Evolutionary conservation across 2,888 invertebrate genomes (phyloP).

Genomic region (Drosophila demipolita): DNA sequence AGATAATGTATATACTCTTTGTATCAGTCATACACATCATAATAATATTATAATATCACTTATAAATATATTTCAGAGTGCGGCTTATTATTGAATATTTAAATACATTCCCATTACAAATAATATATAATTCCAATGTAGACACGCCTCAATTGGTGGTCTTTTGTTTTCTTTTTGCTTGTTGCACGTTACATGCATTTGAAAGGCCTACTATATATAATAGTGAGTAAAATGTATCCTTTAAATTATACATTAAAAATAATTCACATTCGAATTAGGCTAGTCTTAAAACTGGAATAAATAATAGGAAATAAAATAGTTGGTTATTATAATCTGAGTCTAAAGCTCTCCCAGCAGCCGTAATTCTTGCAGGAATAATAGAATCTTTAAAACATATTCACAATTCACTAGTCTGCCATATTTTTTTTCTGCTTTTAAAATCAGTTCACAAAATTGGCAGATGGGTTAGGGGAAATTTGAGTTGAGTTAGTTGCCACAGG

Average conservation of each 20-base stretch:
- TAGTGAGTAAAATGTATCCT: not conserved
- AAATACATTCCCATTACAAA: not conserved
- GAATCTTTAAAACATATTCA: not conserved
- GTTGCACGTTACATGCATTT: not conserved
- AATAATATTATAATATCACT: not conserved
- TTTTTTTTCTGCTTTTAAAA: not conserved
- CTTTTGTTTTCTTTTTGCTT: not conserved
- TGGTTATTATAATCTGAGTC: not conserved
- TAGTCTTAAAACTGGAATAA: too few relatives aligned
- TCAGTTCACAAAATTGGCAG: not conserved
- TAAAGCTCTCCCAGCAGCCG: not conserved
- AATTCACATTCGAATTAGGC: too few relatives aligned
- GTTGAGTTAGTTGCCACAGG: not conserved
- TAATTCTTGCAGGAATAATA: not conserved
- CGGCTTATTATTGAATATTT: not conserved
- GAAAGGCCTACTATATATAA: not conserved
- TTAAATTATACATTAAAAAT: too few relatives aligned
- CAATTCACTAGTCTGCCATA: not conserved
- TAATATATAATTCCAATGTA: not conserved
- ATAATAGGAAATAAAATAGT: not conserved
- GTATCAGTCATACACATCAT: not conserved
- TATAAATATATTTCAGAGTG: too few relatives aligned
- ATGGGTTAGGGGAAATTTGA: not conserved
- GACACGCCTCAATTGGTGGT: not conserved
- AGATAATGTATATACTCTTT: not conserved